Base-by-base conservation (phyloP, 2,113 vertebrate species). In the Syngnathoides biaculeatus region DNA sequence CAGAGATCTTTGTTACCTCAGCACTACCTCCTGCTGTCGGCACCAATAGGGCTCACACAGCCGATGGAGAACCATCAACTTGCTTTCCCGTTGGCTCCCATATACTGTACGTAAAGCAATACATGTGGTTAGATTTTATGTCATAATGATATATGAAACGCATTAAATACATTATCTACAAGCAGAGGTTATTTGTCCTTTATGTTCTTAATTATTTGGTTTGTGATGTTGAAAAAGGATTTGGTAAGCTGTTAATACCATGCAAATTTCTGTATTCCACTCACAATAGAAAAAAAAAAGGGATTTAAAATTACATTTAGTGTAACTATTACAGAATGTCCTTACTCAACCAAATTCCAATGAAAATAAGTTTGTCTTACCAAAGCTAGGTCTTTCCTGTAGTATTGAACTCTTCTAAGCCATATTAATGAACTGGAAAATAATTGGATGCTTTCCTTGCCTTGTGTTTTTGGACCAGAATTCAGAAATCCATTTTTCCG, bases 61-160 rank as follows among this genome's bases (percentile, higher is more conserved):
- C 86, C 83, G 74, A 82, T 81, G 81, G 67, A 74, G 26, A 58
- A 78, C 78, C 73, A 68, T 68, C 75, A 83, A 76, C 72, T 82
- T 65, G 42, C 60, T 64, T 72, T 65, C 59, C 79, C 66, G 72
- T 57, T 72, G 78, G 65, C 77, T 69, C 62, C 64, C 68, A 72
- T 78, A 58, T 75, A 22, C 65, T 62, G 20, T 60, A 47, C 68
- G 68, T 62, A 81, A 75, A n/a, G n/a, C n/a, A n/a, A 78, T 53
- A 43, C 26, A 76, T 68, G 73, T 79, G 48, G 24, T 67, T 57
- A 65, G 55, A 71, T 71, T 77, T 80, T 67, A 81, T 26, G 63
- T 57, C 27, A 71, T 74, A 27, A n/a, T 73, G 38, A 68, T 8
- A 64, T 20, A 20, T n/a, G n/a, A n/a, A n/a, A n/a, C n/a, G n/a